phyloP scores from a whole-genome alignment of 2,113 vertebrate genomes.

The Buteo buteo region DNA sequence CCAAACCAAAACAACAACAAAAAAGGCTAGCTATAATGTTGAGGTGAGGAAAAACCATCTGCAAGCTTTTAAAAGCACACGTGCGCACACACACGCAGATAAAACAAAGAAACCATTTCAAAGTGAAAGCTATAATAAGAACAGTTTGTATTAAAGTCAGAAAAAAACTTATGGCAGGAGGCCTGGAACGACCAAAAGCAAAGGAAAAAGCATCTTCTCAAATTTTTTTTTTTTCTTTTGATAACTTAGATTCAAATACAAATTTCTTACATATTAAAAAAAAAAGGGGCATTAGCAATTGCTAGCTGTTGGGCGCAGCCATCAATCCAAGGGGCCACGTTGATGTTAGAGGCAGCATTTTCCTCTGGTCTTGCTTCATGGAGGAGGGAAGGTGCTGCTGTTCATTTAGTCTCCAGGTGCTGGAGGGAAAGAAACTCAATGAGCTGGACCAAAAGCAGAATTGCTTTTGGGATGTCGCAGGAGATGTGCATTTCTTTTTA shows the following conservation, averaged over 20 bases:
- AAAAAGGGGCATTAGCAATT: neutral
- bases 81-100: neutral
- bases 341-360: neutral
- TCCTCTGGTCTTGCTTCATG: neutral
- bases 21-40: neutral
- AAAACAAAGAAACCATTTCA: slow-evolving; percentile 19
- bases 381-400: neutral
- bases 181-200: neutral
- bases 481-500: neutral
- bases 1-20: neutral
- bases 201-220: neutral
- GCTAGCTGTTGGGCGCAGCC: neutral
- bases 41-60: slow-evolving; percentile 49
- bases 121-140: neutral
- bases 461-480: neutral
- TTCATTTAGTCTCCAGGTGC: neutral
- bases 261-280: neutral
- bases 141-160: neutral
- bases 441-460: neutral
- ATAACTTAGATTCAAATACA: neutral
- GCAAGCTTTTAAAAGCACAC: slow-evolving; percentile 33
- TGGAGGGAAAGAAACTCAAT: neutral
- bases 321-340: neutral
- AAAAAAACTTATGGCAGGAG: neutral
- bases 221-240: neutral